phyloP scores from a whole-genome alignment of 2,888 invertebrate genomes.

The Helobdella robusta region DNA sequence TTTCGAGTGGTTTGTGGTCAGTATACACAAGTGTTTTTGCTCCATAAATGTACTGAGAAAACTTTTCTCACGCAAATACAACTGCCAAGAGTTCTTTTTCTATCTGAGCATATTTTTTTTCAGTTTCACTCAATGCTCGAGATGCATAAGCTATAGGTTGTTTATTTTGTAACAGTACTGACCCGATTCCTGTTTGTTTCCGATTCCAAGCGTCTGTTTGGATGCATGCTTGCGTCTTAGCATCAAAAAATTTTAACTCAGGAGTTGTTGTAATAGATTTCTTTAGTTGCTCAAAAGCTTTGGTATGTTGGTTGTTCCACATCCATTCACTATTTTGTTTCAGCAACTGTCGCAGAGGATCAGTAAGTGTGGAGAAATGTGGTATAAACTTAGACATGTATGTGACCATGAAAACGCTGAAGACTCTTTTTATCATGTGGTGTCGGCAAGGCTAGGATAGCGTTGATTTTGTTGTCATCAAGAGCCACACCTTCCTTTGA shows the following conservation, averaged over 20 bases:
- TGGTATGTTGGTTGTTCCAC: constrained; percentile 1
- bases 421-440: constrained; percentile 32
- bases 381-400: constrained; percentile 35
- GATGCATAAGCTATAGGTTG: too few species aligned
- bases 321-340: background rate
- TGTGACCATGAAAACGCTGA: constrained; percentile 27
- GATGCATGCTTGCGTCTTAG: constrained; percentile 11
- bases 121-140: too few species aligned
- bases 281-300: background rate
- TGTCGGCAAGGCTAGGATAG: constrained; percentile 34
- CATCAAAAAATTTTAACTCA: constrained; percentile 2
- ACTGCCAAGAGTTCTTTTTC: too few species aligned
- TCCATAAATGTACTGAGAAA: too few species aligned
- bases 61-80: too few species aligned
- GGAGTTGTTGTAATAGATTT: background rate
- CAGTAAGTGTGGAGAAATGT: constrained; percentile 30
- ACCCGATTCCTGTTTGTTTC: too few species aligned
- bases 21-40: too few species aligned
- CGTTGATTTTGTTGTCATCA: constrained; percentile 32
- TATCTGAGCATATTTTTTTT: too few species aligned
- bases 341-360: background rate
- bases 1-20: too few species aligned
- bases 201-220: too few species aligned
- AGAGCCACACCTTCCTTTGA: constrained; percentile 31
- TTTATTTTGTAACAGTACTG: too few species aligned